Base-by-base conservation (phyloP, 30 jellyfish, hydroid and myxozoan species). In the Pelagia noctiluca region DNA sequence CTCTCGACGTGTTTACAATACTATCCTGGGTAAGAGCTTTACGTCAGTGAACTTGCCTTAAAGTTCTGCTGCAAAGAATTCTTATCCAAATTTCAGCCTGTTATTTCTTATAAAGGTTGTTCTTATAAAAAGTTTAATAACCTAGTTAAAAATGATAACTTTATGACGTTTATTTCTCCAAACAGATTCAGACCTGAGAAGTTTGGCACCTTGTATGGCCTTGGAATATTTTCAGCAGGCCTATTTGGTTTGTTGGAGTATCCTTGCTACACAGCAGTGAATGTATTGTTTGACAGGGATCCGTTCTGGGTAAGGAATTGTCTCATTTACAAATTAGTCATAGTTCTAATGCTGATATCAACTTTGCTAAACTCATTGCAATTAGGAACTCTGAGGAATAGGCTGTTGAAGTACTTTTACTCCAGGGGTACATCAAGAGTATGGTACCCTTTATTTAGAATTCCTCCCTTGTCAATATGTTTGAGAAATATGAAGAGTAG, bases 191-290 rank as follows among this genome's bases (percentile, higher is more conserved):
- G 76, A 42, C 80, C 89, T 4, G 76, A 76, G 57, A 32, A 62
- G 18, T 85, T 69, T 35, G 96, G 85, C 1, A 78, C 88, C 7
- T 50, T 85, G 38, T 69, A 74, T 32, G 90, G 96, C 22, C 87
- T 85, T 75, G 96, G 96, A 0, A 75, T 85, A 12, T 85, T 76
- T 75, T 22, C 52, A 0, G 89, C 96, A 46, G 96, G 90, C 34
- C 19, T 85, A 0, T 46, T 85, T 66, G 89, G 96, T 29, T 50
- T 65, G 13, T 63, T 73, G 38, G 83, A 85, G 57, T 85, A 74
- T 34, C 74, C 86, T 0, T 21, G 75, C 29, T 76, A 67, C 33
- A 77, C 60, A 16, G 32, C 75, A 18, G 75, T 80, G 29, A 24
- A 73, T 1, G 50, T n/a, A 12, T 30, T 21, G 0, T 63, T 85